Base-by-base conservation (phyloP, 2,888 invertebrate genomes). In the Melanargia galathea region DNA sequence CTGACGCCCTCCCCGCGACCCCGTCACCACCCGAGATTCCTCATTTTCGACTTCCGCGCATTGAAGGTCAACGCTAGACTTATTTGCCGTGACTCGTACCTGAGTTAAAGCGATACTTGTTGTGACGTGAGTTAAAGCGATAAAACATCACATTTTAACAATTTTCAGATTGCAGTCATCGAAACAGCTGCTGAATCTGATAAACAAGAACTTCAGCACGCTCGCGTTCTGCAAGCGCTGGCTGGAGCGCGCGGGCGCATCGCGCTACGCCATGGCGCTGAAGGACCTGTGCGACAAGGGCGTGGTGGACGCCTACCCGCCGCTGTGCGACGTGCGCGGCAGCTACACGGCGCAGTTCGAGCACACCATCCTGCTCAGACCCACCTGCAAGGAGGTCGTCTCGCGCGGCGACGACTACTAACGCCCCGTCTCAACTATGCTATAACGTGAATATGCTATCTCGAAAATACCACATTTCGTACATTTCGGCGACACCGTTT, bases 341-440 rank as follows among this genome's bases (percentile, higher is more conserved):
- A 98, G 97, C 84, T 99, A 99, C 90, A 99, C 99, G 0, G 99
- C 99, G 49, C 99, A 99, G 91, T 99, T 97, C 83, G 99, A 99
- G 83, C 99, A 99, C 88, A 99, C 99, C 4, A 96, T 99, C 77
- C 94, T 99, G 73, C 92, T 99, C 70, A 93, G 99, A 76, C 99
- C 99, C 46, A 99, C 98, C 0, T 99, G 99, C 92, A 99, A 99
- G 88, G 99, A 99, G 88, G 95, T 99, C 24, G 95, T 99, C 54
- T 98, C 98, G 26, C 95, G 99, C 67, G 99, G 99, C 33, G 96
- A 97, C 69, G 99, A 99, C 86, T 99, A 98, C 86, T 98, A 93
- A 18, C 43, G 6, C 43, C 8, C 38, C 8, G 26, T 16, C n/a
- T 30, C 16, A 51, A 7, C 4, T 13, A 7, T 48, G 10, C 11